Evolutionary conservation across 2,888 invertebrate genomes (phyloP), one percentile per base, ranked within the genome.

Genomic region (Cenopis cana): DNA sequence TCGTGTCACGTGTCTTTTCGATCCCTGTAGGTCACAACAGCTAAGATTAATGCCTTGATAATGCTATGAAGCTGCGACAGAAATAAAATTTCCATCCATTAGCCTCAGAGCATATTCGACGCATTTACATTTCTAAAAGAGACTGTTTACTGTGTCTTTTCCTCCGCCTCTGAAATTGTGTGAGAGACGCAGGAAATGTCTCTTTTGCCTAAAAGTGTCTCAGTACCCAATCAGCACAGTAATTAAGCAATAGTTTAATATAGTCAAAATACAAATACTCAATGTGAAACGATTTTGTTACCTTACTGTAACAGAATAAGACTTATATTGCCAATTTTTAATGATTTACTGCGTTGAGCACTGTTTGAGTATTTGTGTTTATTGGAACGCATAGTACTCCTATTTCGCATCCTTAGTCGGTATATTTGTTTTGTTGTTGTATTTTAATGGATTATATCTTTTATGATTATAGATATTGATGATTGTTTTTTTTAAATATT

Each of bases 391-490:
- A 76, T 82, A 59, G 69, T 82, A 81, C 82, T 83, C 79, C 80
- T 82, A 78, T 84, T 83, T 78, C 81, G 81, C 82, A 82, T 54
- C 65, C 49, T 82, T 86, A 85, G 86, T 71, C 61, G 67, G 60
- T 82, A 83, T 88, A 88, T 87, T 89, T 88, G 90, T 93, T 90
- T 90, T 91, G 90, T 93, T 93, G 89, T 92, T 92, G 87, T 89
- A 92, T 89, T 90, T 89, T 89, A 89, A 90, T 91, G 88, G 90
- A 90, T 90, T 90, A 91, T 90, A 89, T 88, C 84, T 85, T 62
- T 85, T 85, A 87, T 87, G 83, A 87, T 84, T 89, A 88, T 89
- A 71, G 71, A 71, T 71, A 86, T 89, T 85, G 82, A 88, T 81
- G 81, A 84, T 89, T 88, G 84, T 88, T 88, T 87, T 24, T 82